Evolutionary conservation across 1,140 invertebrate genomes (phyloP), one percentile per base, ranked within the genome.

Genomic region (Ips typographus): DNA sequence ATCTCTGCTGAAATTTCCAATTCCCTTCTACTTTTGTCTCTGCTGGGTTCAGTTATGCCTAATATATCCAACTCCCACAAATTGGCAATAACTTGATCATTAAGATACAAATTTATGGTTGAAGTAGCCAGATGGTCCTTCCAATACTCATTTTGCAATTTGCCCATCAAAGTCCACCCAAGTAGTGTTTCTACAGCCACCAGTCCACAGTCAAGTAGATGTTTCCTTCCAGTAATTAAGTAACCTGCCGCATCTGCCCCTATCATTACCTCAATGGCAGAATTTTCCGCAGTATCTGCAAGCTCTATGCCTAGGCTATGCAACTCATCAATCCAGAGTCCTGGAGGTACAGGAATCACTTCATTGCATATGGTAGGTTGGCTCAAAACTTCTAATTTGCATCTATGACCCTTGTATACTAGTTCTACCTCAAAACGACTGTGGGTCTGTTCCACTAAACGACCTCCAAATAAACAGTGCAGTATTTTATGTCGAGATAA

Each of bases 141-240:
- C 44, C 22, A 5, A 55, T 55, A 55, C 4, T 36, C 52, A 42
- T 36, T 3, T 36, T 38, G 36, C 4, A 52, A 42, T 41, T 5
- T 2, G 38, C 78, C n/a, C 68, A 73, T 76, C 1, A 81, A 37
- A 5, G 72, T 76, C 78, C 77, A 81, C 2, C 77, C 78, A 3
- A 81, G 56, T 5, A 66, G 37, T 4, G 78, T 78, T 59, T 82
- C 75, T 1, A 78, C 39, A 39, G 75, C 77, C 7, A 77, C 72
- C 8, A 80, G 60, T 2, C 78, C 76, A 58, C 73, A 74, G 44
- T 47, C 44, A 47, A 47, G 44, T 47, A 47, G 44, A 47, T 47
- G 44, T 47, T 47, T 47, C 22, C 68, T 58, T 4, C 76, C 4
- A 39, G 4, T 40, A 80, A 66, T 22, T 74, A 79, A 59, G 52